Conservation (phyloP, 2,113 vertebrate species). For the Osmerus mordax region DNA sequence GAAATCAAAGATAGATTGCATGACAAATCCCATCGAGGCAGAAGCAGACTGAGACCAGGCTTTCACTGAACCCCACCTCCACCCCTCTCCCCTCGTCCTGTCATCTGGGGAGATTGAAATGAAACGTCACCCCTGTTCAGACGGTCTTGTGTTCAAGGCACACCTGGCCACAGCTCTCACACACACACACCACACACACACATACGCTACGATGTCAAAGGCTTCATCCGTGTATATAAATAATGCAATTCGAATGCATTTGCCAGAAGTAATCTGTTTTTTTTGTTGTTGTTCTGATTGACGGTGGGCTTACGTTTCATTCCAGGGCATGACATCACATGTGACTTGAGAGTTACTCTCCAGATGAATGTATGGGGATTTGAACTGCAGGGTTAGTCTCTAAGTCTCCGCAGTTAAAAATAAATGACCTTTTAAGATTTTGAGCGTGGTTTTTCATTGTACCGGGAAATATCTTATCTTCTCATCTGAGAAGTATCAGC, state of each 20-base stretch:
- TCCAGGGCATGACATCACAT: background rate
- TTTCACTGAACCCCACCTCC: background rate
- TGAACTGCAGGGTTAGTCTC: conserved; percentile 24
- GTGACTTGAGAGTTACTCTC: background rate
- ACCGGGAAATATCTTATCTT: background rate
- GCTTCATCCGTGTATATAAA: conserved; percentile 1
- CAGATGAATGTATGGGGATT: conserved; percentile 14
- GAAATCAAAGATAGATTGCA: conserved; percentile 40
- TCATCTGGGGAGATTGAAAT: too few species aligned
- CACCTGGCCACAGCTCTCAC: too few species aligned
- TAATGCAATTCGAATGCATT: conserved; percentile 11
- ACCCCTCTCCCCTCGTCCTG: too few species aligned
- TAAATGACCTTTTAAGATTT: background rate
- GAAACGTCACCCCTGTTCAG: too few species aligned
- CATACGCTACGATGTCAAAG: too few species aligned
- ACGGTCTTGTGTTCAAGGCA: too few species aligned
- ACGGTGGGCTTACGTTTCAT: conserved; percentile 28
- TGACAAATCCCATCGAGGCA: conserved; percentile 36
- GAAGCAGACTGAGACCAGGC: background rate
- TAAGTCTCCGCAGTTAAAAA: conserved; percentile 3
- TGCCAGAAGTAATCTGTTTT: conserved; percentile 34
- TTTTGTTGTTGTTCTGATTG: conserved; percentile 13
- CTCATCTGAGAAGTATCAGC: background rate
- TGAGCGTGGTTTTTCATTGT: conserved; percentile 8
- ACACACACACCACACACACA: too few species aligned